Percentiles rank a stretch among this genome's conserved stretches.
Evolutionary conservation across 2,888 invertebrate species (phyloP).

Genomic region (Portevinia maculata): DNA sequence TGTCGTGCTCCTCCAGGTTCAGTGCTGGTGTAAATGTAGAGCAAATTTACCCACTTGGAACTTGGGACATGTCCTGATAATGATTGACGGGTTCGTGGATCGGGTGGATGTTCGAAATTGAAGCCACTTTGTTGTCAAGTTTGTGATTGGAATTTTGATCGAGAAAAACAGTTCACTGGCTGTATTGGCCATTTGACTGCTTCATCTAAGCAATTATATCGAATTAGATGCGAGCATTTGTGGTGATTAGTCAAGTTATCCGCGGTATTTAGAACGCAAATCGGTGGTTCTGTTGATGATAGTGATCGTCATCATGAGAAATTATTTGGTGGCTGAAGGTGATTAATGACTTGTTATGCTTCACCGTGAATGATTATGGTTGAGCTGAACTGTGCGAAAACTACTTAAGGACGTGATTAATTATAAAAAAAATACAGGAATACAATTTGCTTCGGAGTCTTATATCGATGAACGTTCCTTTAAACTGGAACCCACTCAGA

Average conservation of each 20-base stretch:
- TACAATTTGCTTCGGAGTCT: too few relatives aligned
- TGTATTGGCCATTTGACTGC: conserved; percentile 50
- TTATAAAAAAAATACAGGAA: too few relatives aligned
- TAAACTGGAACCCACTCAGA: too few relatives aligned
- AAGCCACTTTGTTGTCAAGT: conserved; percentile 62
- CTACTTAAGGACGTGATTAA: too few relatives aligned
- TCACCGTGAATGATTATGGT: background rate
- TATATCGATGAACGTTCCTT: too few relatives aligned
- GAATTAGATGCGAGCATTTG: conserved; percentile 54
- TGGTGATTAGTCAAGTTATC: conserved; percentile 37
- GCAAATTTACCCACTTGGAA: conserved; percentile 27
- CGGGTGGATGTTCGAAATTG: conserved; percentile 29
- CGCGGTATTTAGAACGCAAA: conserved; percentile 24
- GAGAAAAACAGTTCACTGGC: conserved; percentile 28
- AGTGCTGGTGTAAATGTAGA: conserved; percentile 36
- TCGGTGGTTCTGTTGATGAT: conserved; percentile 17
- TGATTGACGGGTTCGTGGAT: conserved; percentile 5
- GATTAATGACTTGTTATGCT: conserved; percentile 32
- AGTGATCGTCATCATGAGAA: background rate
- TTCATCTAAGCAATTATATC: conserved; percentile 62
- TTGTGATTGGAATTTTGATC: conserved; percentile 66
- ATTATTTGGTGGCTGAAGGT: conserved; percentile 11
- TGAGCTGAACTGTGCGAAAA: background rate
- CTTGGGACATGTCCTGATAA: conserved; percentile 31
- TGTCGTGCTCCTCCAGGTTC: background rate